A percentile compares a stretch with the other conserved stretches of the same genome.
These are phyloP conservation scores for Enteromius argenteus DNA, from an alignment of 2,797 vertebrate genomes.

Conservation along the genomic window DNA sequence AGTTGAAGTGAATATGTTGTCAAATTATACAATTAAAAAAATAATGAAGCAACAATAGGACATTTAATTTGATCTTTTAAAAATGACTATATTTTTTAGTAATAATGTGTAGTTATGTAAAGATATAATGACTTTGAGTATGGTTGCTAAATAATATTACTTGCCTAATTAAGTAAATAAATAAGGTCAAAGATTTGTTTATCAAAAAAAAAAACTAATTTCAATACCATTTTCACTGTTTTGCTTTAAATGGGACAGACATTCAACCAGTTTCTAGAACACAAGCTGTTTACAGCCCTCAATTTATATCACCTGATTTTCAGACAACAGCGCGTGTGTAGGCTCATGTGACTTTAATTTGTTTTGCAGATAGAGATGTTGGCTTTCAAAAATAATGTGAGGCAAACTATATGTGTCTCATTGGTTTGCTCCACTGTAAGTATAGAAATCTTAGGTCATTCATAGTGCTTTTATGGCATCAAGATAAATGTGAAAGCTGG, in stretches of 20 bases:
- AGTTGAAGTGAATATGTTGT: neutral
- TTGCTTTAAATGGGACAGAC: neutral
- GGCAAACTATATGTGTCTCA: neutral
- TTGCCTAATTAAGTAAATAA: neutral
- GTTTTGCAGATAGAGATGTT: conserved; percentile 6
- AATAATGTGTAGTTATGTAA: neutral
- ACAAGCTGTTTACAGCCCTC: neutral
- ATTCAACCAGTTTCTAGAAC: neutral
- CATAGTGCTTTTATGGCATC: neutral
- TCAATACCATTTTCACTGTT: neutral
- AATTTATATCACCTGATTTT: conserved; percentile 24
- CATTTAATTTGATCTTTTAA: neutral
- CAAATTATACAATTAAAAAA: neutral
- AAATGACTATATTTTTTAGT: neutral
- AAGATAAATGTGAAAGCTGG: neutral
- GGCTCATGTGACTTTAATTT: conserved; percentile 26
- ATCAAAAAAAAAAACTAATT: neutral
- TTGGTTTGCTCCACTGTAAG: neutral
- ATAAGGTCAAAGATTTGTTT: neutral
- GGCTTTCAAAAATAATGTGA: conserved; percentile 12
- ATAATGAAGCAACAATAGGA: neutral
- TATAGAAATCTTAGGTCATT: neutral
- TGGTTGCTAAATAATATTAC: neutral
- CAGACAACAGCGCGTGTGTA: conserved; percentile 16
- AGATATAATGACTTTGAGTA: neutral